Evolutionary conservation across 2,113 vertebrate species (phyloP), one percentile per base, ranked within the genome.

Genomic region (Muntiacus muntjak): DNA sequence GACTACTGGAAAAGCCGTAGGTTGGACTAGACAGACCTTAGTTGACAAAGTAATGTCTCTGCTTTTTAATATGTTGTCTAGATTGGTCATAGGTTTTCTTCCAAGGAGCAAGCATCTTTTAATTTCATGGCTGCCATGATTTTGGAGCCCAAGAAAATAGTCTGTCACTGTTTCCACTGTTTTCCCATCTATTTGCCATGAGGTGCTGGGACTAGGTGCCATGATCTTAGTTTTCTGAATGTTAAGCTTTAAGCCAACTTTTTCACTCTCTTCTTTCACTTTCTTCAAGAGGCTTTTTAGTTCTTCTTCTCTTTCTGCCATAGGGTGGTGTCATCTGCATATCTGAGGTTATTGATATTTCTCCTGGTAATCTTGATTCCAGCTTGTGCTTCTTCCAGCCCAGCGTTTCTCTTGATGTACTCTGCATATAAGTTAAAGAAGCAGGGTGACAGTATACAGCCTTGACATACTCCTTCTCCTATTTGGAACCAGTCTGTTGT

Each of bases 381-480:
- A 67, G 62, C 8, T 67, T 67, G 33, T 36, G 64, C 17, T 36
- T 67, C 17, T 2, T 67, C 52, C 17, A 67, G 5, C 64, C 64
- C 64, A 67, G n/a, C 0, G 0, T 36, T 67, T 36, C 64, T 67
- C n/a, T 21, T 21, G 64, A 36, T 67, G 9, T 36, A 11, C 8
- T 36, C n/a, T 67, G 17, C n/a, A 67, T 36, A 5, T 4, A 67
- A 67, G 33, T 67, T 67, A 67, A 67, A 67, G 1, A 36, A 67
- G 33, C 16, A 36, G 62, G 3, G 62, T 67, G 16, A 67, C 62
- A 67, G 2, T 67, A n/a, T 67, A 67, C 0, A 67, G 64, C 17
- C 0, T 67, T 67, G 33, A 36, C 8, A 0, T 36, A 21, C 17
- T 67, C 17, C 2, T 36, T 67, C 5, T 2, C 17, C 17, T 21